A percentile compares a stretch with the other conserved stretches of the same genome.
Evolutionary conservation across 2,797 vertebrate genomes (phyloP).

Genomic region (Halcyon leucocephala): DNA sequence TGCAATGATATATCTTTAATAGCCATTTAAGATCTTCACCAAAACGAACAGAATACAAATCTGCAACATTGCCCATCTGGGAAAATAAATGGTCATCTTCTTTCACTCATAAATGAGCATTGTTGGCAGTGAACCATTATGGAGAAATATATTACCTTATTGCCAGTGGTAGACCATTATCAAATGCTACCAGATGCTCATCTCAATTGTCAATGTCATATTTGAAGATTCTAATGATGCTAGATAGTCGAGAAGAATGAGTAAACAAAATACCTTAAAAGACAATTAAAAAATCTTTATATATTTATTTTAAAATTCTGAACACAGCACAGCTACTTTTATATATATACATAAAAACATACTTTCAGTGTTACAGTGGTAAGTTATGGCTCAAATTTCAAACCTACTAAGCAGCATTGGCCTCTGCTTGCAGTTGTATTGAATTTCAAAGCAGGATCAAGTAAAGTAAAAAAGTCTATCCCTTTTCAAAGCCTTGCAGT

Average conservation of each 20-base stretch:
- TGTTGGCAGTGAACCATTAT: constrained; percentile 16
- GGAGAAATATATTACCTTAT: constrained; percentile 50
- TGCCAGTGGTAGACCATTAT: constrained; percentile 51
- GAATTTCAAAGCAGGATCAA: background rate
- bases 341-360: background rate
- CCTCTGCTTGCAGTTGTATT: background rate
- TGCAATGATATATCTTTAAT: constrained; percentile 31
- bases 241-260: background rate
- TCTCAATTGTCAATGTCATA: constrained; percentile 26
- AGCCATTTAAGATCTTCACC: constrained; percentile 3
- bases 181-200: constrained; percentile 66
- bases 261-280: background rate
- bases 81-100: constrained; percentile 63
- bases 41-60: constrained; percentile 46
- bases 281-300: background rate
- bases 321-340: background rate
- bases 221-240: constrained; percentile 10
- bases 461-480: background rate
- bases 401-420: background rate
- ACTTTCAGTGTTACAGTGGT: background rate
- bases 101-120: constrained; percentile 40
- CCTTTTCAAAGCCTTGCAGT: background rate
- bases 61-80: constrained; percentile 12
- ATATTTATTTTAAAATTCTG: background rate
- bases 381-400: background rate